Evolutionary conservation across 2,797 vertebrate genomes (phyloP), one percentile per base, ranked within the genome.

Genomic region (Danio kyathit): DNA sequence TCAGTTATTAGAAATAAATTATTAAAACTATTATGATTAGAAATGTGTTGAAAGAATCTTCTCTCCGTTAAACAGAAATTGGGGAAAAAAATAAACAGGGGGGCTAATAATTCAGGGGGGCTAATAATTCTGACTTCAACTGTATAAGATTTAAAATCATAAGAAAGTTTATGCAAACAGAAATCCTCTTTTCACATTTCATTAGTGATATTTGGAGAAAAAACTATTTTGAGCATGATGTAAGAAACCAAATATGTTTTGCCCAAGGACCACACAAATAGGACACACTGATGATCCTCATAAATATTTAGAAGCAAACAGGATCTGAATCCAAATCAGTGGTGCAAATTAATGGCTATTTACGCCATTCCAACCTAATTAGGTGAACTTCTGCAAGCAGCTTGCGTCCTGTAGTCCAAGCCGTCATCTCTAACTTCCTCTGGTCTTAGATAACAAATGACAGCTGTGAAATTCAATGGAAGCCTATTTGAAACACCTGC

Each of bases 361-460:
- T 57, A 75, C 19, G 66, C 66, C 49, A 81, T 51, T 85, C 75
- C 74, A 69, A 51, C 29, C 48, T 85, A 60, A 86, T 86, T 86
- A 81, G 19, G 13, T 69, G 66, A 40, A 66, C 40, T 54, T 75
- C 21, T 61, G 49, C 59, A 74, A 38, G 56, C 48, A 78, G 77
- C 80, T 44, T 70, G 70, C 67, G 74, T 77, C 67, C 57, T 63
- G 81, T 40, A 67, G 49, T 60, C 79, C 67, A 76, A 66, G 66
- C 40, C 21, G 63, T 71, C 61, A 60, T 84, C 76, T 14, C 21
- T 66, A 73, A 64, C 73, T 76, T 79, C 81, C 48, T 38, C 79
- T 41, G 19, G 13, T 49, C 38, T 82, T 83, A 88, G 60, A 89
- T 83, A 74, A 83, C 71, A 88, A 79, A 76, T 84, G 90, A 89